These are phyloP conservation scores for Pterobdella sp. DNA, from an alignment of 2,888 invertebrate genomes.

Conservation along the genomic window DNA sequence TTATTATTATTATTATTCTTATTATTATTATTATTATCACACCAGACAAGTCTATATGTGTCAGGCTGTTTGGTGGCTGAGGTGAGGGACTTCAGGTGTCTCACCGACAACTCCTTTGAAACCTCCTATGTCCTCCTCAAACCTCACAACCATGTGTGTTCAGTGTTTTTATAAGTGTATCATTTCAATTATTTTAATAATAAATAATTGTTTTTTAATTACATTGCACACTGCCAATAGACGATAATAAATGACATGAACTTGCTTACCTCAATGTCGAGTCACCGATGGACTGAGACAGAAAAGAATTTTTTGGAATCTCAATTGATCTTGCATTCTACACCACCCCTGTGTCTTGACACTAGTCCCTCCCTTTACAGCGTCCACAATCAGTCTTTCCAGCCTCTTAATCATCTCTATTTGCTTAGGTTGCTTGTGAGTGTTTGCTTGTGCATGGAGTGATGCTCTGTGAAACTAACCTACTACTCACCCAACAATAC, in stretches of 20 bases:
- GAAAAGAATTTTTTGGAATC: constrained; percentile 73
- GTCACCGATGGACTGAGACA: constrained; percentile 63
- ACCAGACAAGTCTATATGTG: constrained; percentile 58
- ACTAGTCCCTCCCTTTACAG: constrained; percentile 74
- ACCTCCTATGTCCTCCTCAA: constrained; percentile 37
- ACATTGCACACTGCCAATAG: constrained; percentile 48
- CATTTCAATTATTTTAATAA: not conserved
- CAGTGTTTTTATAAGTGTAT: not conserved
- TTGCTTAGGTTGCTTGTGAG: not conserved
- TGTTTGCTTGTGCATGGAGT: no score
- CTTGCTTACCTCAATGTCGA: constrained; percentile 54
- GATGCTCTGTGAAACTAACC: no score
- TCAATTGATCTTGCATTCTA: constrained; percentile 73
- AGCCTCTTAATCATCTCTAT: constrained; percentile 55
- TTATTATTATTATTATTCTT: not conserved
- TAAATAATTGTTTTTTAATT: not conserved
- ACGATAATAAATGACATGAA: constrained; percentile 62
- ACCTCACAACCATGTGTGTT: constrained; percentile 65
- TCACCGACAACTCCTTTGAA: constrained; percentile 61
- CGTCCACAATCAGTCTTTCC: constrained; percentile 57
- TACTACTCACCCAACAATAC: no score
- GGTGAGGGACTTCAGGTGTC: constrained; percentile 71
- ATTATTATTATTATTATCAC: not conserved
- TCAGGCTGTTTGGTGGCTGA: constrained; percentile 84
- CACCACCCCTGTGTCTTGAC: constrained; percentile 79